Percentiles rank a stretch among this genome's conserved stretches.
Conservation (phyloP, 2,113 vertebrate species). For the Sinosuthora webbiana region DNA sequence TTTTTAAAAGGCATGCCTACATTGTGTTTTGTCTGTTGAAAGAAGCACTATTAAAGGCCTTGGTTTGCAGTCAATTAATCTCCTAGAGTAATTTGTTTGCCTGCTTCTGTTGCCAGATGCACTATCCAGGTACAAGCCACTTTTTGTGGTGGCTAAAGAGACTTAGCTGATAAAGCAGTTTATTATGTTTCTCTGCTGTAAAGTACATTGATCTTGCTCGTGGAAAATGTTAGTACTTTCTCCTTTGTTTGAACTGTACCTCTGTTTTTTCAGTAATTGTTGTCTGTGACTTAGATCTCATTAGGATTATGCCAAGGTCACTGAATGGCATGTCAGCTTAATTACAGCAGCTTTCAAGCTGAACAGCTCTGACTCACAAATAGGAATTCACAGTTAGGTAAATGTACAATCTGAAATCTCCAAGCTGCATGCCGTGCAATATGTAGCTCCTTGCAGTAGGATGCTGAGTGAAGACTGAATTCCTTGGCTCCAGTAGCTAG, state of each 20-base stretch:
- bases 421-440: neutral
- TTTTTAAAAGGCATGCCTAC: neutral
- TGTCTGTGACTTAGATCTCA: conserved; percentile 68
- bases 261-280: conserved; percentile 53
- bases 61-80: conserved; percentile 50
- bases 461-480: neutral
- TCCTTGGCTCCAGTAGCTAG: neutral
- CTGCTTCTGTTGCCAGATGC: conserved; percentile 27
- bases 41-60: neutral
- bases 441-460: neutral
- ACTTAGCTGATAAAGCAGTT: conserved; percentile 50
- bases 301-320: conserved; percentile 69
- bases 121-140: neutral
- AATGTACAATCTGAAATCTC: conserved; percentile 57
- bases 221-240: conserved; percentile 49
- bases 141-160: conserved; percentile 38
- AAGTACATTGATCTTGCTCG: conserved; percentile 44
- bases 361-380: conserved; percentile 44
- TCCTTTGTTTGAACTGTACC: conserved; percentile 36
- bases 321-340: conserved; percentile 44
- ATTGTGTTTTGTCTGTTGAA: neutral
- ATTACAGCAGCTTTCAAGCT: conserved; percentile 35
- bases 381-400: conserved; percentile 49
- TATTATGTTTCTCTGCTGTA: conserved; percentile 46
- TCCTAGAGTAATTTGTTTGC: conserved; percentile 50